Conservation (phyloP, 2,113 vertebrate species). For the Hiodon alosoides region DNA sequence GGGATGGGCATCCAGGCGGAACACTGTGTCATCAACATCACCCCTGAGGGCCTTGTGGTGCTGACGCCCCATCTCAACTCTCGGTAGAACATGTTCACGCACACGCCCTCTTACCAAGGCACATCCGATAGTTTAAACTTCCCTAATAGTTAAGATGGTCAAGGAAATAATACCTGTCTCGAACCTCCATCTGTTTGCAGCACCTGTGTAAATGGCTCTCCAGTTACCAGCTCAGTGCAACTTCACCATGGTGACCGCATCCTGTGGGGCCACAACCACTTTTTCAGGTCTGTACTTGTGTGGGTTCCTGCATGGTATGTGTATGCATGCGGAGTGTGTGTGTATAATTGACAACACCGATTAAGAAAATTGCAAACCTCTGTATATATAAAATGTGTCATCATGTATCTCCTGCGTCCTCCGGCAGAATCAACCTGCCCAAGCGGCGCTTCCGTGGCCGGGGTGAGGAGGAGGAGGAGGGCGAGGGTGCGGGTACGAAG, state of each 20-base stretch:
- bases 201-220: constrained; percentile 82
- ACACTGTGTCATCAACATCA: constrained; percentile 86
- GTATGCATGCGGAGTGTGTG: too few species aligned
- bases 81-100: not conserved
- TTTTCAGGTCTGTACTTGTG: constrained; percentile 75
- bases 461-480: constrained; percentile 64
- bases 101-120: not conserved
- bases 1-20: constrained; percentile 93
- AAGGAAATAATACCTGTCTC: not conserved
- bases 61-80: constrained; percentile 76
- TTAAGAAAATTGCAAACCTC: too few species aligned
- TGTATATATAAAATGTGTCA: too few species aligned
- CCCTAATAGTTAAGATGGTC: not conserved
- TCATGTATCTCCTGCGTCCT: too few species aligned
- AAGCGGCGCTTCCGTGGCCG: constrained; percentile 67
- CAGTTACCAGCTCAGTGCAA: constrained; percentile 67
- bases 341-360: too few species aligned
- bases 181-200: constrained; percentile 49
- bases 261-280: constrained; percentile 97
- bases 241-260: constrained; percentile 89
- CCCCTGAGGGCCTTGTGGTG: constrained; percentile 69
- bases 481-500: constrained; percentile 60
- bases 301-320: not conserved
- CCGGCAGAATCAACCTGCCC: constrained; percentile 78
- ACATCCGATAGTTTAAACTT: not conserved